These are phyloP conservation scores for Acrobasis suavella DNA, from an alignment of 2,888 invertebrate genomes.

Conservation along the genomic window DNA sequence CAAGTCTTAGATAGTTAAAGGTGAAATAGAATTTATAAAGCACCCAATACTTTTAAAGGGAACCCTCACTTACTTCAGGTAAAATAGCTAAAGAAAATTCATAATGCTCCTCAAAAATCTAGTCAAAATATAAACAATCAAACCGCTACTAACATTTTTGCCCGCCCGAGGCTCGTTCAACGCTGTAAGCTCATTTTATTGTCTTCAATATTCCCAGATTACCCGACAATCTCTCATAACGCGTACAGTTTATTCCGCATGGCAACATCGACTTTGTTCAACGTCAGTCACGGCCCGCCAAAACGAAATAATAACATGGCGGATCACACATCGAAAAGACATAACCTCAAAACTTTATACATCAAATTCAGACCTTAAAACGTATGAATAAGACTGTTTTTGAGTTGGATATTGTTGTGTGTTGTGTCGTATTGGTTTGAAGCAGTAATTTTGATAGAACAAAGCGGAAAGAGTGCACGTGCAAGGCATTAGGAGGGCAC, in stretches of 20 bases:
- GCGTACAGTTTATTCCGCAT: constrained; percentile 80
- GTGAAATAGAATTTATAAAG: too few relatives aligned
- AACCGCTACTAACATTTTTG: constrained; percentile 52
- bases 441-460: constrained; percentile 67
- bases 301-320: constrained; percentile 79
- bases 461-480: constrained; percentile 72
- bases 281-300: constrained; percentile 77
- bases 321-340: constrained; percentile 32
- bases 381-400: constrained; percentile 36
- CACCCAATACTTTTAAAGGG: neutral
- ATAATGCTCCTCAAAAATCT: constrained; percentile 10
- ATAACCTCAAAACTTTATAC: constrained; percentile 30
- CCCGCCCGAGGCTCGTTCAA: constrained; percentile 46
- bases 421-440: constrained; percentile 37
- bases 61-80: neutral
- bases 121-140: constrained; percentile 42
- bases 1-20: too few relatives aligned
- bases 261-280: constrained; percentile 76
- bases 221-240: constrained; percentile 79
- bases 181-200: constrained; percentile 77
- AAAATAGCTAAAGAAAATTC: neutral
- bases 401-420: constrained; percentile 13
- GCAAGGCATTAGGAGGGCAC: constrained; percentile 67
- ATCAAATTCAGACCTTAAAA: constrained; percentile 35
- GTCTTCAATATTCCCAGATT: constrained; percentile 83